Base-by-base conservation (phyloP, 2,113 vertebrate species). In the Macquaria australasica region DNA sequence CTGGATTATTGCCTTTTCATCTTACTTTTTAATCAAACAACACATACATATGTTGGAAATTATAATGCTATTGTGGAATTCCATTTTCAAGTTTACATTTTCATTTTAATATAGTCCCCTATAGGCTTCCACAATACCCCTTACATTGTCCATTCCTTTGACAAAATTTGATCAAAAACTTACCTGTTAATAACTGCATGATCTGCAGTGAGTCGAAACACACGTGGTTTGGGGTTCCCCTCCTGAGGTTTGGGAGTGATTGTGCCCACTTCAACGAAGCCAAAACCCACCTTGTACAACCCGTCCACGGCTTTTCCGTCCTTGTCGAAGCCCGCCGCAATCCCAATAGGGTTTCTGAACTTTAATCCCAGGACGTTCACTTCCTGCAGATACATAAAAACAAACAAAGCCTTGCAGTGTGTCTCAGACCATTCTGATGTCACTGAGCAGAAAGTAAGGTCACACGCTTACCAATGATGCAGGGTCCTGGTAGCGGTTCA, bases 261-360 rank as follows among this genome's bases (percentile, higher is more conserved):
- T 0, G 97, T 98, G 39, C 98, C 98, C 15, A 99, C 96, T 87
- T 99, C 98, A 66, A 99, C 98, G 48, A 99, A 99, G 68, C 98
- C 98, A 66, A 99, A 99, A 6, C 98, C 98, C 92, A 99, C 87
- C 83, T 95, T 95, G 81, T 95, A 98, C 43, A 99, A 97, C 21
- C 97, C 98, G 0, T 99, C 98, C 81, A 99, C 95, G 0, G 98
- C 98, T 85, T 99, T 97, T 0, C 95, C 97, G 0, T 99, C 94
- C 90, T 99, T 99, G 92, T 99, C 98, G 16, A 99, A 99, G 23
- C 98, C 98, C 0, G 98, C 98, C 0, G 98, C 98, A 55, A 99
- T 94, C 11, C 98, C 98, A 77, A 99, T 64, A 0, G 98, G 98
- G 88, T 99, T 99, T 91, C 93, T 88, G 92, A 99, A 99, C 41